A percentile compares a stretch with the other conserved stretches of the same genome.
phyloP scores from a whole-genome alignment of 2,888 invertebrate species.

The Eristalis tenax region DNA sequence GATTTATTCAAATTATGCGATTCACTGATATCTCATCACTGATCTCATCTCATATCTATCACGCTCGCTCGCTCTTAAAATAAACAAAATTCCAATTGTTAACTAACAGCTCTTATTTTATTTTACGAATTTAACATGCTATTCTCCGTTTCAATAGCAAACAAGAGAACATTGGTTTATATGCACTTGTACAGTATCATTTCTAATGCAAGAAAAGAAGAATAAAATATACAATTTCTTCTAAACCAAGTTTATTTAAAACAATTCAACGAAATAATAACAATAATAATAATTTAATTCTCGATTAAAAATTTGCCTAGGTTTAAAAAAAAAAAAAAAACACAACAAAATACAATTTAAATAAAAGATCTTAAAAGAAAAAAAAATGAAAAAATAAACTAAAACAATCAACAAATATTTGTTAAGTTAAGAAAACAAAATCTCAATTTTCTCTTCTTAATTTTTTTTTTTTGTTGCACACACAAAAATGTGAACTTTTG shows the following conservation, averaged over 20 bases:
- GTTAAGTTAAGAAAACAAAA: conserved; percentile 49
- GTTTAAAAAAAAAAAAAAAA: conserved; percentile 55
- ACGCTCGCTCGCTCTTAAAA: too few relatives aligned
- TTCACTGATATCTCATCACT: background rate
- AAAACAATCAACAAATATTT: conserved; percentile 67
- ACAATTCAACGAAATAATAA: conserved; percentile 72
- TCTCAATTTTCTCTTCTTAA: conserved; percentile 58
- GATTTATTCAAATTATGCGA: background rate
- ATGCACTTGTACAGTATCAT: conserved; percentile 33
- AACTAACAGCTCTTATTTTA: conserved; percentile 42
- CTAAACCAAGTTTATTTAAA: conserved; percentile 70
- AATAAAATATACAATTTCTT: conserved; percentile 14
- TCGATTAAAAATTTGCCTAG: conserved; percentile 65
- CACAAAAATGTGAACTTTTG: conserved; percentile 72
- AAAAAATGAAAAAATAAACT: conserved; percentile 43
- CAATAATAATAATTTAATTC: conserved; percentile 71
- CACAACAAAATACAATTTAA: conserved; percentile 68
- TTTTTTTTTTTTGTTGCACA: conserved; percentile 53
- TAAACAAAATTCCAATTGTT: background rate
- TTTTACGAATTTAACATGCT: conserved; percentile 46
- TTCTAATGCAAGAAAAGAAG: conserved; percentile 23
- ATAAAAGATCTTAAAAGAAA: conserved; percentile 41
- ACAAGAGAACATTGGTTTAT: conserved; percentile 27
- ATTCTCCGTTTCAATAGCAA: conserved; percentile 42
- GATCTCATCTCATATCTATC: too few relatives aligned